A percentile compares a stretch with the other conserved stretches of the same genome.
Evolutionary conservation across 2,797 vertebrate genomes (phyloP).

Genomic region (Phoebastria nigripes): DNA sequence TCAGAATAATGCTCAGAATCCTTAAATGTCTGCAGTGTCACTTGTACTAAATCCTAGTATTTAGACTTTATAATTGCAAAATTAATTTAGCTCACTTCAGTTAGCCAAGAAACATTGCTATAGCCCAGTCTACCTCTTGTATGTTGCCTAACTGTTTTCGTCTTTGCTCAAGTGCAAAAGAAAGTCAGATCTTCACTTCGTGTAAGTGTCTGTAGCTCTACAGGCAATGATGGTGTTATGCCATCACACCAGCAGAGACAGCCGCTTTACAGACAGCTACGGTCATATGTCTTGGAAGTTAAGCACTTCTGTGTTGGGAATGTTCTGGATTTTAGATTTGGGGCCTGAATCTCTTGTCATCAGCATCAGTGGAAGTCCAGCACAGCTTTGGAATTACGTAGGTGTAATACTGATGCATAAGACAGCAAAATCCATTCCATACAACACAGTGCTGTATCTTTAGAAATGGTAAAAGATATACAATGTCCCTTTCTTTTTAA

Average conservation of each 20-base stretch:
- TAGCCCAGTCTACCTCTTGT: not conserved
- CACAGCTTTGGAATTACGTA: slow-evolving; percentile 8
- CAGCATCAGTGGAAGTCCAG: not conserved
- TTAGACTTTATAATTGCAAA: not conserved
- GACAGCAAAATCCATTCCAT: slow-evolving; percentile 6
- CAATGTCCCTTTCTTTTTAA: not conserved
- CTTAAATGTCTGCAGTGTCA: not conserved
- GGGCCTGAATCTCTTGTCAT: not conserved
- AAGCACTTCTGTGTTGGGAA: not conserved
- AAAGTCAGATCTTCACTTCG: not conserved
- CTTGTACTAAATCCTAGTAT: not conserved
- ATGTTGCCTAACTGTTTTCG: not conserved
- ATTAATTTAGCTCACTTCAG: not conserved
- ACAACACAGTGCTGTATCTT: not conserved
- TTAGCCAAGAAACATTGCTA: not conserved
- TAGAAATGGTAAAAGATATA: not conserved
- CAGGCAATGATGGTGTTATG: not conserved
- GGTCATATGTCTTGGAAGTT: not conserved
- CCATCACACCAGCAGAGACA: not conserved
- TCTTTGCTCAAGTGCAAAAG: not conserved
- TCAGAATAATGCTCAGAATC: slow-evolving; percentile 5
- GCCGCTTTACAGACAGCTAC: not conserved
- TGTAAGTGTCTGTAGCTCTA: not conserved
- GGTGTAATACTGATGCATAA: not conserved
- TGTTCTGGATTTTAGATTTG: not conserved